Evolutionary conservation across 1,140 invertebrate species (phyloP), one percentile per base, ranked within the genome.

Genomic region (Ridgeia piscesae): DNA sequence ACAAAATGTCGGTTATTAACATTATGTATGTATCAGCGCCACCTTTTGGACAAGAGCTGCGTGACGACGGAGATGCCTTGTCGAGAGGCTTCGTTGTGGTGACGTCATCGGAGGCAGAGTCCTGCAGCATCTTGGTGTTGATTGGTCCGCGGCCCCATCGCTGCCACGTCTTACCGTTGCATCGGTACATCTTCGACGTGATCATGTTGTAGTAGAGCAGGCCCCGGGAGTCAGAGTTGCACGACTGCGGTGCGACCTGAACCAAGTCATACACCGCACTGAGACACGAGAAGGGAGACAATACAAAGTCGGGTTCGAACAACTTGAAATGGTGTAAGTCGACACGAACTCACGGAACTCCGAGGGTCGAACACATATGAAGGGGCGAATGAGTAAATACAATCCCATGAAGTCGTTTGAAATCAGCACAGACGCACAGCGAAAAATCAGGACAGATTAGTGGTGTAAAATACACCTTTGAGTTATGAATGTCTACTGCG

Each of bases 191-290:
- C 48, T 91, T 92, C 17, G 93, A 93, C 33, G 92, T 92, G 33
- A 92, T 31, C 42, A 92, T 33, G 34, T 93, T 91, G 77, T 91
- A 95, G 92, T 95, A 94, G 33, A 96, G 94, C 89, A 95, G 93
- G 11, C 94, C 95, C 42, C 94, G 94, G 6, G 95, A 95, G 48
- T 93, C 93, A n/a, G 89, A 92, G 1, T 94, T 94, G 91, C 95
- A 96, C 27, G 94, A 93, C 92, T 95, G 94, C 2, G 94, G 89
- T 34, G 91, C 94, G n/a, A 94, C 93, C 95, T 95, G 89, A 1
- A 92, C 90, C 21, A 34, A 92, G 14, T 50, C 8, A 77, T 21
- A 77, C 58, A 77, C 58, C 14, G 58, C 2, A 42, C 42, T 11
- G 42, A 42, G 42, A 42, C 42, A 11, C 11, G 11, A 42, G 42